Evolutionary conservation across 1,140 invertebrate genomes (phyloP).

Genomic region (Mamestra configurata): DNA sequence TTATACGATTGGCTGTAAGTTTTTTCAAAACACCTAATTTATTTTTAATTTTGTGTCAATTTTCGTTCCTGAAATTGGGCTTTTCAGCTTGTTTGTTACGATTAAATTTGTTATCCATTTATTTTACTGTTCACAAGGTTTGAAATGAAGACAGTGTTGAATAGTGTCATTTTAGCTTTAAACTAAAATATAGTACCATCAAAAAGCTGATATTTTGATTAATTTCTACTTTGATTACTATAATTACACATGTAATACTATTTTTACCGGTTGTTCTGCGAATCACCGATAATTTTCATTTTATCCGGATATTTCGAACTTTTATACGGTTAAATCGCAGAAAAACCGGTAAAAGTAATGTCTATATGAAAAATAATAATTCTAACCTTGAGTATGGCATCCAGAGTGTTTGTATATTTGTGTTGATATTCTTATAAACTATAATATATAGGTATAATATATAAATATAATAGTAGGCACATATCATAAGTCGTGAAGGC

Average conservation of each 20-base stretch:
- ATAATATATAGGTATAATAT: conserved; percentile 39
- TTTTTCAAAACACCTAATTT: too few species aligned
- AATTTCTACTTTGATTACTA: background rate
- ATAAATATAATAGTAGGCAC: conserved; percentile 60
- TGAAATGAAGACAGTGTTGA: background rate
- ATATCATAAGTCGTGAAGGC: conserved; percentile 69
- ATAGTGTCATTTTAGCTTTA: background rate
- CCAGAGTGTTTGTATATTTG: conserved; percentile 1
- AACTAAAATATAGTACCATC: background rate
- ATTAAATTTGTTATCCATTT: background rate
- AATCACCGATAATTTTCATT: background rate
- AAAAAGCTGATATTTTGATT: background rate
- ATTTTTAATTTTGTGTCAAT: too few species aligned
- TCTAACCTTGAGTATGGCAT: conserved; percentile 31
- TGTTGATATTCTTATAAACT: conserved; percentile 42
- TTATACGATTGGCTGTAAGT: too few species aligned
- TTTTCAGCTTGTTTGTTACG: background rate
- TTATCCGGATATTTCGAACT: background rate
- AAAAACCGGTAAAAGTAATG: background rate
- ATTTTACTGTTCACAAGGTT: conserved; percentile 18
- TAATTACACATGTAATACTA: background rate
- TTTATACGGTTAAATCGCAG: background rate
- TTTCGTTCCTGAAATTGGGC: background rate
- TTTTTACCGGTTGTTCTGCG: background rate
- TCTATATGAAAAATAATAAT: background rate